Evolutionary conservation across 2,113 vertebrate species (phyloP), one percentile per base, ranked within the genome.

Genomic region (Oryzias javanicus): DNA sequence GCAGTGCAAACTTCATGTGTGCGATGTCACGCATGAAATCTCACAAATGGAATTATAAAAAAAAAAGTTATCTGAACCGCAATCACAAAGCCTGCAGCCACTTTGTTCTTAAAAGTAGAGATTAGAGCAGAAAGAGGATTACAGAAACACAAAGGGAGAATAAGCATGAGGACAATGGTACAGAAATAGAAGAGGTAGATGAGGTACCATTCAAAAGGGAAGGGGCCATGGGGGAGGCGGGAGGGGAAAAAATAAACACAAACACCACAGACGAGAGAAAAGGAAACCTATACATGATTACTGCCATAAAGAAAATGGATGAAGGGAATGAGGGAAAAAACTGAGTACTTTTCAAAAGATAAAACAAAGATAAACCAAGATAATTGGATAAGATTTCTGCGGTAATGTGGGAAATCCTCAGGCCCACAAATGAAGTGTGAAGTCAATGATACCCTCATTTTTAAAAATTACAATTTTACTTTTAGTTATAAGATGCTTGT

Each of bases 121-220:
- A 79, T 85, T 70, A 80, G 74, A 69, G 25, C 49, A 72, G 70
- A 73, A 69, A 78, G 71, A 72, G 75, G 81, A 81, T 86, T 85
- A 78, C 17, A 41, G 18, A 24, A 66, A 62, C 66, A 84, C 64
- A 67, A 78, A 77, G 54, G 64, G 55, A 44, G 52, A 50, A 64
- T 6, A 55, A 60, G 60, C 18, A 22, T 44, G 27, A 57, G 24
- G 56, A 35, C 6, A 55, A 55, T 42, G 35, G 52, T 0, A 50
- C 19, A 41, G 63, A 72, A 57, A 78, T n/a, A 71, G 68, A 75
- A 55, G 29, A 19, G 65, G 70, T 53, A 57, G 70, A 52, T 42
- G 46, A 69, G 47, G 42, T 52, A 49, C 57, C 60, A 69, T 4
- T 56, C 45, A 63, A 45, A 42, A 49, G 27, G 2, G 41, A 61